These are phyloP conservation scores for Malurus elegans DNA, from an alignment of 2,113 vertebrate genomes.

Conservation along the genomic window DNA sequence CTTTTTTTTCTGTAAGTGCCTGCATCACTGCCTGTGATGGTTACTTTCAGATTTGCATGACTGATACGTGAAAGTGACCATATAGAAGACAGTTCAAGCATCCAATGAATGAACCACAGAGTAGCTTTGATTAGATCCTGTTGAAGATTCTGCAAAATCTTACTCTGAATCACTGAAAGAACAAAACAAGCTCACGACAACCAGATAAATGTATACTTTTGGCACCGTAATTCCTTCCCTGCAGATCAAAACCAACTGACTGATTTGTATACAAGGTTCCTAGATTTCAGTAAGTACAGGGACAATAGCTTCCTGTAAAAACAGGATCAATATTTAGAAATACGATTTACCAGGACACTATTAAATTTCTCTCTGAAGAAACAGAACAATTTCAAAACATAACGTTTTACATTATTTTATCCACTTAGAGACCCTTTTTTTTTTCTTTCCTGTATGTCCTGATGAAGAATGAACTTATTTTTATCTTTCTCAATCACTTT, in stretches of 20 bases:
- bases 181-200: neutral
- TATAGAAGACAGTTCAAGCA: neutral
- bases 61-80: neutral
- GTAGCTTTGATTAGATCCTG: neutral
- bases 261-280: neutral
- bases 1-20: neutral
- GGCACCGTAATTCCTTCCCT: neutral
- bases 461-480: neutral
- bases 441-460: neutral
- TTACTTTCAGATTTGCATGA: conserved; percentile 6
- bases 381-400: neutral
- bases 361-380: neutral
- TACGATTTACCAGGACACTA: neutral
- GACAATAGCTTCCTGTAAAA: neutral
- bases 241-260: neutral
- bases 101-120: neutral
- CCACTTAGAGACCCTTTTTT: neutral
- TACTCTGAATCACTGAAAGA: neutral
- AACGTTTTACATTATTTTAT: neutral
- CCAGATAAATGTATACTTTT: neutral
- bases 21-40: neutral
- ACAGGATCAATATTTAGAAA: neutral
- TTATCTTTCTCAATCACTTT: neutral
- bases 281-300: neutral
- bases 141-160: neutral